Percentiles rank a stretch among this genome's conserved stretches.
Conservation (phyloP, 2,797 vertebrate species). For the Brachymystax lenok region DNA sequence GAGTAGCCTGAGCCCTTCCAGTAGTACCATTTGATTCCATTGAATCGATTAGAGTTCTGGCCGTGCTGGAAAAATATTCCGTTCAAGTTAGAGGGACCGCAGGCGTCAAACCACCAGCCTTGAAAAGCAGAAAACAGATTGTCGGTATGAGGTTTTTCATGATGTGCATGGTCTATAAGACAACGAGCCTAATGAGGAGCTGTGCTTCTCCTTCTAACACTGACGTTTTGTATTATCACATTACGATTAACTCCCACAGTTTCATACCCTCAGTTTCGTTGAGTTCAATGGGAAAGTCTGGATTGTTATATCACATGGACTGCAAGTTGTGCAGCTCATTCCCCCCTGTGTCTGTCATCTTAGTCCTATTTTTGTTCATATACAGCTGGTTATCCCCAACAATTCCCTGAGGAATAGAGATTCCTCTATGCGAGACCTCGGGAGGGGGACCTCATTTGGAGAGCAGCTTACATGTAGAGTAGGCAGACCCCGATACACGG, state of each 20-base stretch:
- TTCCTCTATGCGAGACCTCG: constrained; percentile 40
- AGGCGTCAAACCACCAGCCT: constrained; percentile 99
- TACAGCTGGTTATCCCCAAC: constrained; percentile 10
- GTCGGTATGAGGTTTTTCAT: background rate
- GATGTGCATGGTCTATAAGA: background rate
- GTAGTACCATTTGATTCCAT: constrained; percentile 99
- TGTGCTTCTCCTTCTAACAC: no score
- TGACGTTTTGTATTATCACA: no score
- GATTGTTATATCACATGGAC: background rate
- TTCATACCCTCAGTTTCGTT: background rate
- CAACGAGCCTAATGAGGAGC: background rate
- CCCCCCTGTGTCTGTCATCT: background rate
- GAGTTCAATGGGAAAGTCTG: background rate
- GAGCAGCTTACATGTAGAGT: constrained; percentile 48
- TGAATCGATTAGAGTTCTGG: constrained; percentile 96
- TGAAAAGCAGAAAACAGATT: background rate
- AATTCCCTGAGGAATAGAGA: constrained; percentile 20
- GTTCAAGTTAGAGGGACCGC: constrained; percentile 96
- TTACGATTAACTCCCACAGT: background rate
- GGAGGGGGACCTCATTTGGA: background rate
- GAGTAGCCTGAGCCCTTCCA: constrained; percentile 99
- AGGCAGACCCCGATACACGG: constrained; percentile 50
- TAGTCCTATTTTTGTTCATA: no score
- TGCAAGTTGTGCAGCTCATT: background rate
- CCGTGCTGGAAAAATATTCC: constrained; percentile 93